Conservation (phyloP, 64 coral and sea anemone species). For the Porites lutea region DNA sequence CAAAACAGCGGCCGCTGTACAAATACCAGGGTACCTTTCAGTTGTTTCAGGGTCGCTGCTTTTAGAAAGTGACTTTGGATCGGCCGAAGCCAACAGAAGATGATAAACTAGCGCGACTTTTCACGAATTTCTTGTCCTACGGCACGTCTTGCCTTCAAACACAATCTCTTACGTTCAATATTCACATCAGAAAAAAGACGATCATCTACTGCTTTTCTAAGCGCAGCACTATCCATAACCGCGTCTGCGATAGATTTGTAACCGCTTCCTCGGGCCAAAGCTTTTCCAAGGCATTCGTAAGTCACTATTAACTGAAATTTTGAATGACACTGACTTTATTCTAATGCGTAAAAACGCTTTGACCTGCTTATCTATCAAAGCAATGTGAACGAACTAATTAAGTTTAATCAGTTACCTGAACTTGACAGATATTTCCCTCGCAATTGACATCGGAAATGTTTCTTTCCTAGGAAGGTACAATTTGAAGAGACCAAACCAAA, state of each 20-base stretch:
- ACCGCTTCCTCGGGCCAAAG: background rate
- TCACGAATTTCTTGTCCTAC: conserved; percentile 39
- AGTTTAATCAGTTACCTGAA: too few relatives aligned
- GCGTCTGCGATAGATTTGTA: background rate
- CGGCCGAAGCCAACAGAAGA: background rate
- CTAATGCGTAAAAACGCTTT: too few relatives aligned
- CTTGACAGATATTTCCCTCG: too few relatives aligned
- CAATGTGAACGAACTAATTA: too few relatives aligned
- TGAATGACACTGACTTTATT: too few relatives aligned
- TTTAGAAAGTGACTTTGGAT: background rate
- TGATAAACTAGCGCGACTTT: conserved; percentile 24
- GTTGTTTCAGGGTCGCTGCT: background rate
- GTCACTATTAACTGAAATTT: too few relatives aligned
- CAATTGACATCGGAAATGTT: too few relatives aligned
- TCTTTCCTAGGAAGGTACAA: too few relatives aligned
- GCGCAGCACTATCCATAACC: background rate
- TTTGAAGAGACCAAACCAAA: too few relatives aligned
- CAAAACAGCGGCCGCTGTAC: conserved; percentile 9
- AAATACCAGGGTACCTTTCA: conserved; percentile 40
- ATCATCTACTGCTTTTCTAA: conserved; percentile 8
- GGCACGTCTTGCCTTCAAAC: conserved; percentile 2
- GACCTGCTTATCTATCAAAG: too few relatives aligned
- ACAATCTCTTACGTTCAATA: conserved; percentile 46
- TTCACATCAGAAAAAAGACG: background rate
- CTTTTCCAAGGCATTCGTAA: conserved; percentile 36